phyloP scores from a whole-genome alignment of 2,888 invertebrate genomes.

The Digitonthophagus gazella region DNA sequence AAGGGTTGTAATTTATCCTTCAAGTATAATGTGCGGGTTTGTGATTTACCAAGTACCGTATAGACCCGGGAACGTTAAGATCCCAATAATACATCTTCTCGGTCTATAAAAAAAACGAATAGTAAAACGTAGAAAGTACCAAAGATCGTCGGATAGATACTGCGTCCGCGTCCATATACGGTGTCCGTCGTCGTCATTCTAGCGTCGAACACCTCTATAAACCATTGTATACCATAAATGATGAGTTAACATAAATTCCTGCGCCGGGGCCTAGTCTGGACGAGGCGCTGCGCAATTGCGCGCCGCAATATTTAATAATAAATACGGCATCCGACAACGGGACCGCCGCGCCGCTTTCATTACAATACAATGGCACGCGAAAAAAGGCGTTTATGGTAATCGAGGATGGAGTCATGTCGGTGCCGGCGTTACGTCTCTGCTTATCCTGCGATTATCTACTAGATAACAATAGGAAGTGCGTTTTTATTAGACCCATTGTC shows the following conservation, averaged over 20 bases:
- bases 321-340: background rate
- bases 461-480: background rate
- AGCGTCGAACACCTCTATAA: conserved; percentile 8
- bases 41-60: background rate
- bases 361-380: background rate
- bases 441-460: background rate
- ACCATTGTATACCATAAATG: conserved; percentile 14
- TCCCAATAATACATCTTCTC: background rate
- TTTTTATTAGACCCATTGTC: background rate
- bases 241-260: conserved; percentile 15
- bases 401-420: background rate
- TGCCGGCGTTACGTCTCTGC: background rate
- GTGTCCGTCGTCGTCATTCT: background rate
- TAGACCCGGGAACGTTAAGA: background rate
- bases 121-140: background rate
- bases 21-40: background rate
- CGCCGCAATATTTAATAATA: background rate
- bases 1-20: background rate
- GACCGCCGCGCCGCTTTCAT: background rate
- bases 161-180: background rate
- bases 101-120: background rate
- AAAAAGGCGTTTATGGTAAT: background rate
- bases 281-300: background rate
- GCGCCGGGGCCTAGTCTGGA: background rate
- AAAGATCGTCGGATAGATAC: background rate